Evolutionary conservation across 2,113 vertebrate genomes (phyloP).

Genomic region (Holacanthus passer): DNA sequence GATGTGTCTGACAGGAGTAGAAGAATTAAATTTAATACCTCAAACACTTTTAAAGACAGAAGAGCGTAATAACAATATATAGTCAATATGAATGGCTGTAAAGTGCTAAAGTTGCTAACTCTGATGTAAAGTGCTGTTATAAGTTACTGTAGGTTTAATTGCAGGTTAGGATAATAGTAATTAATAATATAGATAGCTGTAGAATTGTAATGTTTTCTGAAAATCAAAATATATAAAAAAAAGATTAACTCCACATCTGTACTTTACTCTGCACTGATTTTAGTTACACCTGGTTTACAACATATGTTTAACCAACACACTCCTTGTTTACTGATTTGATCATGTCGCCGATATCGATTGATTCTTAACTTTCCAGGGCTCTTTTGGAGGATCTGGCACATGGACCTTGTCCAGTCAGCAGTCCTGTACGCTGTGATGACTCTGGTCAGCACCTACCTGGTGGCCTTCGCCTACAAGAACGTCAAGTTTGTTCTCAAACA

Average conservation of each 20-base stretch:
- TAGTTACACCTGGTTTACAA: not conserved
- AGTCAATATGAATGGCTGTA: not conserved
- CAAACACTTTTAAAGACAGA: not conserved
- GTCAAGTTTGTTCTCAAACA: constrained; percentile 99
- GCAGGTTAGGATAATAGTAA: not conserved
- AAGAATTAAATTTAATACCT: not conserved
- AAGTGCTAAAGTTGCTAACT: not conserved
- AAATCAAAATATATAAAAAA: not conserved
- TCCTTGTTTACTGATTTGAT: not conserved
- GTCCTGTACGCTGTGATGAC: constrained; percentile 98
- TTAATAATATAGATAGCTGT: not conserved
- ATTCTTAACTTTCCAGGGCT: constrained; percentile 85
- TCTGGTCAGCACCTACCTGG: constrained; percentile 96
- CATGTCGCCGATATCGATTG: not conserved
- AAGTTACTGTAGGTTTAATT: not conserved
- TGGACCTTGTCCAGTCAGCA: constrained; percentile 98
- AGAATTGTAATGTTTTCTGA: not conserved
- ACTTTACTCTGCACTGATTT: not conserved
- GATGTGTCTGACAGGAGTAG: accelerated
- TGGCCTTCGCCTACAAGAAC: constrained; percentile 98
- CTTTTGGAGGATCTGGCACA: constrained; percentile 99
- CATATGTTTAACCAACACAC: not conserved
- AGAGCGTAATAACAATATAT: not conserved
- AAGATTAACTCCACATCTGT: not conserved
- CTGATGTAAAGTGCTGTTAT: not conserved